Evolutionary conservation across 1,140 invertebrate species (phyloP).

Genomic region (Drosophila yakuba): DNA sequence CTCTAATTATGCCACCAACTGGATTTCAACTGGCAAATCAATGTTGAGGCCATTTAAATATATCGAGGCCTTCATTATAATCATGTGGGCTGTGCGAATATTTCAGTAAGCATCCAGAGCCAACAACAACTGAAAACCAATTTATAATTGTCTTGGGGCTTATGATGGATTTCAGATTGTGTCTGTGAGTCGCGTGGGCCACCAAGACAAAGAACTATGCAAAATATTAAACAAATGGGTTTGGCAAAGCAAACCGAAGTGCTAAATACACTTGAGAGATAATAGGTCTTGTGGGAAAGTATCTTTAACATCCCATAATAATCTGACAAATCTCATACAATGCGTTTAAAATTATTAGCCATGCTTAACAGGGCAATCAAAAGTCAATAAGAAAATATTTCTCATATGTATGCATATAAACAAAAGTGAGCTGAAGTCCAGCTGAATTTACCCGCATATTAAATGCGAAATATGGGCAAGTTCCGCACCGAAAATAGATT

Average conservation of each 20-base stretch:
- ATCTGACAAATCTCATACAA: no score
- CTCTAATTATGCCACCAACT: slow-evolving; percentile 39
- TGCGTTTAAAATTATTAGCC: background rate
- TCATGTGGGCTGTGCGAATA: slow-evolving; percentile 48
- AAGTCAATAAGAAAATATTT: background rate
- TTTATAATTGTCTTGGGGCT: slow-evolving; percentile 55
- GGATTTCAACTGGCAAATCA: slow-evolving; percentile 47
- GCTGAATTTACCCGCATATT: slow-evolving; percentile 5
- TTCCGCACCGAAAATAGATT: slow-evolving; percentile 11
- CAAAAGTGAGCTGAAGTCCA: slow-evolving; percentile 7
- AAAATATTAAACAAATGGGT: slow-evolving; percentile 1
- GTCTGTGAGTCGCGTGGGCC: slow-evolving; percentile 35
- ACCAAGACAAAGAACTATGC: slow-evolving; percentile 24
- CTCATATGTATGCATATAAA: background rate
- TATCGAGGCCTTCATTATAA: slow-evolving; percentile 21
- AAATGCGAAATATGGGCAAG: slow-evolving; percentile 36
- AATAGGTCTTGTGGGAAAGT: no score
- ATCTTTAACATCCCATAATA: no score
- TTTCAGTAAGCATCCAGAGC: slow-evolving; percentile 6
- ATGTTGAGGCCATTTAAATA: slow-evolving; percentile 68
- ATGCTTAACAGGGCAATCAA: background rate
- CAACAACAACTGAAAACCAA: slow-evolving; percentile 28
- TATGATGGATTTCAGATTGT: slow-evolving; percentile 42
- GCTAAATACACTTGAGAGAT: background rate
- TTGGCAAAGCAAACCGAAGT: background rate